Base-by-base conservation (phyloP, 2,113 vertebrate genomes). In the Epinephelus fuscoguttatus region DNA sequence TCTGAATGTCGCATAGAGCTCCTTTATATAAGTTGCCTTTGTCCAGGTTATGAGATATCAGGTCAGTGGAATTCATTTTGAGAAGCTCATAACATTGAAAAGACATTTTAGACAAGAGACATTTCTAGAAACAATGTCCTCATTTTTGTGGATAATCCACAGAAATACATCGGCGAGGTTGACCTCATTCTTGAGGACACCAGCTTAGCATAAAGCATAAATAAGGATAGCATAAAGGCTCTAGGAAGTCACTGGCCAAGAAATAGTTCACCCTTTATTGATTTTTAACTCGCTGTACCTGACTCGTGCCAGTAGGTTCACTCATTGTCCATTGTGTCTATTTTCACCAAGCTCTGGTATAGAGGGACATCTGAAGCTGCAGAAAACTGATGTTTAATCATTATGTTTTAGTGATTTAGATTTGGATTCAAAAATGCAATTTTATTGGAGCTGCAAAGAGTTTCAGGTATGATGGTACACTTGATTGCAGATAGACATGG, bases 201-300 rank as follows among this genome's bases (percentile, higher is more conserved):
- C 10, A 66, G 6, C 6, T 49, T 67, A 49, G 40, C 13, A 47
- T 67, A 9, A 52, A 30, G 64, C 27, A 27, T 27, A 27, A 50
- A 30, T 7, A 25, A 50, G 9, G 23, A 14, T 13, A 21, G 3
- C 66, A n/a, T 68, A 6, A 68, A 27, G 23, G 19, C 23, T 67
- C 45, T 4, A 18, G 45, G 4, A 11, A 67, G 42, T 30, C 23
- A 50, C 23, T 18, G 23, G 8, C 40, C n/a, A n/a, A 42, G 37
- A 63, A 19, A 40, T 11, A 27, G 15, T 49, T 8, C 1, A 14
- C 25, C n/a, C 30, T 49, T 17, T 45, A 85, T 80, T 64, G 82
- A 75, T 70, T 81, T 78, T 75, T 55, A 59, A 77, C 60, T 67
- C 47, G 30, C 53, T 72, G 53, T 42, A 25, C 59, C 59, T 70